Evolutionary conservation across 2,797 vertebrate species (phyloP), one percentile per base, ranked within the genome.

Genomic region (Sebastes oblongus): DNA sequence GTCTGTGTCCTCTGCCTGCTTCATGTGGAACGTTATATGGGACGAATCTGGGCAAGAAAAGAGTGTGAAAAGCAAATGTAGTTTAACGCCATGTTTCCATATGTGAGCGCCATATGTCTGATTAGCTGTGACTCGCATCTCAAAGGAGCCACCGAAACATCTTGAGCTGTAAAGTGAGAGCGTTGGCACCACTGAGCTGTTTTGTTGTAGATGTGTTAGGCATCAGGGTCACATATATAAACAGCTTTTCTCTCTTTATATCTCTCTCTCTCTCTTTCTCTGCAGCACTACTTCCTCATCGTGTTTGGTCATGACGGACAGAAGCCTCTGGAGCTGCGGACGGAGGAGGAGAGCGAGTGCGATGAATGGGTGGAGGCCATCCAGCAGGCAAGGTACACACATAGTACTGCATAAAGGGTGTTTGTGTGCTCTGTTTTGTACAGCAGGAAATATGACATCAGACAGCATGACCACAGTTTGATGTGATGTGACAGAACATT

Each of bases 361-460:
- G 97, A 98, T 16, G 97, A 98, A 91, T 99, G 98, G 98, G 97
- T 99, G 91, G 98, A 99, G 78, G 97, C 96, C 88, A 99, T 99
- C 93, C 97, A 98, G 80, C 98, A 99, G 95, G 98, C 98, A 70
- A 99, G 98, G 98, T 99, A 96, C 10, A 50, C 27, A 77, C 60
- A 29, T 11, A 32, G 10, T 11, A 30, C 50, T 66, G n/a, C 30
- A 30, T 39, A 11, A 78, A 32, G 16, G 20, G 4, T 65, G 12
- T 73, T 55, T 79, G 12, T 64, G 22, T 27, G 56, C 20, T 20
- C 11, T 46, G 24, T 34, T 69, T 55, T 68, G 61, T 60, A 29
- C 46, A 42, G 62, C 14, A 64, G 18, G 25, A 67, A 55, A 32
- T 13, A 66, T 46, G 11, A 42, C 29, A 59, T 77, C 10, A 54